Evolutionary conservation across 64 coral and sea anemone species (phyloP).

Genomic region (Actinia tenebrosa): DNA sequence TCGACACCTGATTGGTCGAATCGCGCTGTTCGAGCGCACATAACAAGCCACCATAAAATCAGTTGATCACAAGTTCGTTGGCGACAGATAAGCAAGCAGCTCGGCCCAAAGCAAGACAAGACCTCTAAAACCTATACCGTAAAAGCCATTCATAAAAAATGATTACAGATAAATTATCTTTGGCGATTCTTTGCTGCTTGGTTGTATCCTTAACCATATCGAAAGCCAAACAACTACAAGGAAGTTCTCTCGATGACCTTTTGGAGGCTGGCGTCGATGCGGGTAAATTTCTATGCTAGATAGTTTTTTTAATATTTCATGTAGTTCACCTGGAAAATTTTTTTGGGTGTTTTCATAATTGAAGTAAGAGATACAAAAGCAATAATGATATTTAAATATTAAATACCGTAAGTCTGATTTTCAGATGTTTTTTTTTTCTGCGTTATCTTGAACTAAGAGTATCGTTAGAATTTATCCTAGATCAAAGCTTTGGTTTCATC

Average conservation of each 20-base stretch:
- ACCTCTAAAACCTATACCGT: not conserved
- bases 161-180: not conserved
- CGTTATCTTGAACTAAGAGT: no score
- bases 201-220: constrained; percentile 8
- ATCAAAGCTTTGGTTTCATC: no score
- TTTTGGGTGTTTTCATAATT: not conserved
- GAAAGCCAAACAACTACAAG: not conserved
- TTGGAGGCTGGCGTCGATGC: not conserved
- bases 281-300: not conserved
- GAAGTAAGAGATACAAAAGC: not conserved
- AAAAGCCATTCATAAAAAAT: not conserved
- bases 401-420: not conserved
- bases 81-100: not conserved
- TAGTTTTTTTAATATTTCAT: constrained; percentile 8
- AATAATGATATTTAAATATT: not conserved
- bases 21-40: not conserved
- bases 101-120: not conserved
- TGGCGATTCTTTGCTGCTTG: not conserved
- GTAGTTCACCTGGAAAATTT: not conserved
- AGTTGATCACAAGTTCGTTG: not conserved
- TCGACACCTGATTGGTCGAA: not conserved
- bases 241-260: not conserved
- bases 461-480: no score
- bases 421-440: no score
- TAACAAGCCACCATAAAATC: not conserved